Conservation (phyloP, 2,888 invertebrate species). For the Meloe dianella region DNA sequence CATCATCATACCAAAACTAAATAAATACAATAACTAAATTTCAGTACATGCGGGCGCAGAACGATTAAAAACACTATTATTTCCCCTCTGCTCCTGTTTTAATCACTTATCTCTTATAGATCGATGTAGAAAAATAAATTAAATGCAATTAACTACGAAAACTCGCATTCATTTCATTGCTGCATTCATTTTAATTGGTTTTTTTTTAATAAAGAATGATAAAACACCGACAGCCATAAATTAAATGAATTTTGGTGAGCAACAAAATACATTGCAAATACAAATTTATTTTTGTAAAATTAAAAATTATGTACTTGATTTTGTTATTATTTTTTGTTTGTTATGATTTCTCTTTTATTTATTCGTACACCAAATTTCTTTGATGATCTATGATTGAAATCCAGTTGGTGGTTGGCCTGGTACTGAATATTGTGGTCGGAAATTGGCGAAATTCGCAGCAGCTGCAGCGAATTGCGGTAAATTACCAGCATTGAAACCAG, state of each 20-base stretch:
- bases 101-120: background rate
- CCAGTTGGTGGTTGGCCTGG: slow-evolving; percentile 66
- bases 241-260: slow-evolving; percentile 22
- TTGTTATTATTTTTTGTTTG: background rate
- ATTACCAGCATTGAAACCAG: slow-evolving; percentile 77
- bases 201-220: slow-evolving; percentile 17
- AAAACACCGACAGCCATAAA: slow-evolving; percentile 32
- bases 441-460: slow-evolving; percentile 85
- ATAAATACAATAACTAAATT: background rate
- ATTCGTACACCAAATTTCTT: background rate
- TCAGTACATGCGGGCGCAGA: slow-evolving; percentile 26
- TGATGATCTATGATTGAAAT: slow-evolving; percentile 53
- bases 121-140: slow-evolving; percentile 29
- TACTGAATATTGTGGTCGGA: slow-evolving; percentile 86
- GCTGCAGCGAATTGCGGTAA: slow-evolving; percentile 76
- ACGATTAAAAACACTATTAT: slow-evolving; percentile 6
- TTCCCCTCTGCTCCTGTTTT: background rate
- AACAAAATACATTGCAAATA: slow-evolving; percentile 27
- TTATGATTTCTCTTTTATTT: background rate
- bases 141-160: slow-evolving; percentile 32
- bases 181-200: slow-evolving; percentile 25
- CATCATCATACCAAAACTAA: background rate
- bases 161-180: slow-evolving; percentile 2
- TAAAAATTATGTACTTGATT: background rate
- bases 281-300: background rate